Percentiles rank a stretch among this genome's conserved stretches.
Conservation (phyloP, 2,113 vertebrate genomes). For the Bothrops jararaca region DNA sequence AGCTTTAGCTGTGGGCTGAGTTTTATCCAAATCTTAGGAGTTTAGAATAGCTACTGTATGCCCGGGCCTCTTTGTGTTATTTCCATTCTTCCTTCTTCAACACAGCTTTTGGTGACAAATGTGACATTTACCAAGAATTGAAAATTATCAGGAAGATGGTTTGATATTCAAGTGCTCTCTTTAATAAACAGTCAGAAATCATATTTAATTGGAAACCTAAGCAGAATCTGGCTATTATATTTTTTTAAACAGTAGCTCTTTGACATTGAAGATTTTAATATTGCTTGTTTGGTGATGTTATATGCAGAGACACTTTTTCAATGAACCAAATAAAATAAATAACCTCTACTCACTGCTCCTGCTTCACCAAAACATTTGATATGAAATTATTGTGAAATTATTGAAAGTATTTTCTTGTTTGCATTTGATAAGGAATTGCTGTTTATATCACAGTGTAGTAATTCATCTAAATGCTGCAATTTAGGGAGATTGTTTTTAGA, state of each 20-base stretch:
- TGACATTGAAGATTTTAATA: neutral
- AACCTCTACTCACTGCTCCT: neutral
- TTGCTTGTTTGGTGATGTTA: neutral
- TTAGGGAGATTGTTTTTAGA: neutral
- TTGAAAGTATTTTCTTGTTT: neutral
- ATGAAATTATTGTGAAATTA: neutral
- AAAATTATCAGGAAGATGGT: neutral
- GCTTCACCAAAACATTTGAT: neutral
- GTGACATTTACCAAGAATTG: neutral
- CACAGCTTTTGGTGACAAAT: neutral
- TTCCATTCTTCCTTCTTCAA: neutral
- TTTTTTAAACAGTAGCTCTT: neutral
- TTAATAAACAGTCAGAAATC: neutral
- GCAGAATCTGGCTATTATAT: neutral
- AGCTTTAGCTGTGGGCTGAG: neutral
- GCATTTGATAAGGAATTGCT: neutral
- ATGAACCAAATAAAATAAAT: neutral
- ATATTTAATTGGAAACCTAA: neutral
- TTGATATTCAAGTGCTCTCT: neutral
- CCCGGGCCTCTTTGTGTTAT: neutral
- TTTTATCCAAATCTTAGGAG: neutral
- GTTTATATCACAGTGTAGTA: neutral
- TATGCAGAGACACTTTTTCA: neutral
- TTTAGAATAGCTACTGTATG: neutral
- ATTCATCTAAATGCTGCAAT: neutral